Percentiles rank a stretch among this genome's conserved stretches.
phyloP scores from a whole-genome alignment of 2,113 vertebrate genomes.

The Galbula dea region DNA sequence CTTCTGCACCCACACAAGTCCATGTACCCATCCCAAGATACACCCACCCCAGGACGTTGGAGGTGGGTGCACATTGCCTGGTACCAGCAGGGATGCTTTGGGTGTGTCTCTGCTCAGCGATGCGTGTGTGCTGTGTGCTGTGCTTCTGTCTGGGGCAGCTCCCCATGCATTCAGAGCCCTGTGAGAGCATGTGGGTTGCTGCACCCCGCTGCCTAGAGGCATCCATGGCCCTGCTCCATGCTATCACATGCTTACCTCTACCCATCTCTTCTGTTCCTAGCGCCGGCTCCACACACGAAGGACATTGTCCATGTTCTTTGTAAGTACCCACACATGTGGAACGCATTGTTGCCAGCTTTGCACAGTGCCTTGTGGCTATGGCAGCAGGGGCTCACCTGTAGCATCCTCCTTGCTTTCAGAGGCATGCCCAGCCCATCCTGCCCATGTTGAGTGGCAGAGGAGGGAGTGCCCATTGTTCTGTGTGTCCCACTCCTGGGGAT shows the following conservation, averaged over 20 bases:
- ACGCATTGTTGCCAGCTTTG: background rate
- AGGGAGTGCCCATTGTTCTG: background rate
- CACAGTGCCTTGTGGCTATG: background rate
- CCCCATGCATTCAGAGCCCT: rapidly evolving
- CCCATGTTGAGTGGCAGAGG: background rate
- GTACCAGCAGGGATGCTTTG: rapidly evolving
- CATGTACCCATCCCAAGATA: rapidly evolving
- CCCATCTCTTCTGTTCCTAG: constrained; percentile 71
- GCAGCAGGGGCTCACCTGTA: background rate
- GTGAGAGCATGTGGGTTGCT: background rate
- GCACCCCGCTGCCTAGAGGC: background rate
- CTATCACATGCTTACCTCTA: background rate
- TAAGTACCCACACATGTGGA: constrained; percentile 76
- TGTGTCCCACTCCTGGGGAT: rapidly evolving
- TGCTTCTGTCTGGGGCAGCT: background rate
- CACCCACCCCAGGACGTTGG: rapidly evolving
- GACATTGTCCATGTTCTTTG: constrained; percentile 98
- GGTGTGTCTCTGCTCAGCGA: background rate
- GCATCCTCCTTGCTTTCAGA: background rate
- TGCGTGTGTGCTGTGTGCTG: background rate
- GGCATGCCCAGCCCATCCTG: background rate
- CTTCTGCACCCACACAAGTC: background rate
- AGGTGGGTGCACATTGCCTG: rapidly evolving
- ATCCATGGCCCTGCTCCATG: background rate
- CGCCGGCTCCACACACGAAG: constrained; percentile 89